Base-by-base conservation (phyloP, 2,888 invertebrate genomes). In the Lepidocyrtoides sp. region DNA sequence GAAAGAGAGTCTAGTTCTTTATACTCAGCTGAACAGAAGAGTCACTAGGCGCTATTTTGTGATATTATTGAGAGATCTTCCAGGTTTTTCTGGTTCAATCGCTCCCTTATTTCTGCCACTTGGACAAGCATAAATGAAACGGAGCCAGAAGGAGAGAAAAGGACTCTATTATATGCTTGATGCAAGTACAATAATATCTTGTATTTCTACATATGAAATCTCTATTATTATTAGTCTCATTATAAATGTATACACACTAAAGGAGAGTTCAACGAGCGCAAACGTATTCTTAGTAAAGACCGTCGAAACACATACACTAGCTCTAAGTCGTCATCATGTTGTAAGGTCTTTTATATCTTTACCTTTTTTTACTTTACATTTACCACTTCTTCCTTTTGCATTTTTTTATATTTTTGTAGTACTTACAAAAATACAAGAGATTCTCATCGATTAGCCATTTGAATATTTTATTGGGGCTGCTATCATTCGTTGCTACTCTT, bases 371-470 rank as follows among this genome's bases (percentile, higher is more conserved):
- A 51, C 66, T 41, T 60, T 66, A 82, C 82, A 57, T 57, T 60
- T 57, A 86, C 85, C 20, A 90, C 29, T 84, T 54, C 79, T 77
- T 81, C 69, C 26, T 36, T 72, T 44, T n/a, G 23, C 72, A 54
- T 17, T 54, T 54, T 77, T 32, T 54, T 32, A 3, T 26, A 5
- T 81, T 17, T 54, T 89, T 83, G 48, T 69, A n/a, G 72, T 66
- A 14, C 36, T 32, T 69, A 69, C 66, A 69, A 69, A 84, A 91
- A 90, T 90, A 60, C 83, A 84, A 84, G 84, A 84, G 89, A 91
- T 85, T 91, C 90, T 91, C 90, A 91, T 91, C 90, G 90, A 91
- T 91, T 91, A 91, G 85, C 90, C 90, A 91, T 91, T 91, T 91
- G 85, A 91, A 91, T 91, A 91, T 91, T 91, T 91, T 91, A 91